phyloP scores from a whole-genome alignment of 1,140 invertebrate genomes.

The Prorops nasuta region DNA sequence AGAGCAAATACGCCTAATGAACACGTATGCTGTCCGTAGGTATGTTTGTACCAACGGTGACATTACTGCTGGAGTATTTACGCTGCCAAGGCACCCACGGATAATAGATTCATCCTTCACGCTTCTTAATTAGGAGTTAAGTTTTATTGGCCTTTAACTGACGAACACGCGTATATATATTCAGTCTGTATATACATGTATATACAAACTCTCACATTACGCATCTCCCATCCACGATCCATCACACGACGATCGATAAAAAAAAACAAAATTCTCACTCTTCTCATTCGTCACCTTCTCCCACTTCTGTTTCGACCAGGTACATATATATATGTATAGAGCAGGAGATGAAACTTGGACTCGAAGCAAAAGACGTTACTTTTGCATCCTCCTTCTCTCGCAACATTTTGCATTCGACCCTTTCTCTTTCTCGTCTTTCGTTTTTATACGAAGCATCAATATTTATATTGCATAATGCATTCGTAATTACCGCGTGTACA shows the following conservation, averaged over 20 bases:
- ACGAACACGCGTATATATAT: slow-evolving; percentile 10
- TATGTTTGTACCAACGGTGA: slow-evolving; percentile 48
- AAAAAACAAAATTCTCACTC: no score
- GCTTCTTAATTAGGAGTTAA: slow-evolving; percentile 56
- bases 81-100: slow-evolving; percentile 34
- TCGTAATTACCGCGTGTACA: slow-evolving; percentile 53
- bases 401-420: slow-evolving; percentile 48
- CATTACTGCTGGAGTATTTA: slow-evolving; percentile 46
- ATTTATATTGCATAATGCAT: slow-evolving; percentile 59
- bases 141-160: slow-evolving; percentile 53
- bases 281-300: not conserved
- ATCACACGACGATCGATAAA: no score
- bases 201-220: no score
- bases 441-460: slow-evolving; percentile 58
- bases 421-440: slow-evolving; percentile 39
- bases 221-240: no score
- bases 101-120: slow-evolving; percentile 58
- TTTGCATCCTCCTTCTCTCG: slow-evolving; percentile 27
- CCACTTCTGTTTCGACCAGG: no score
- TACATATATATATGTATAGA: no score
- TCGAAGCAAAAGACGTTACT: slow-evolving; percentile 28
- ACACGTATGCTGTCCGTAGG: slow-evolving; percentile 52
- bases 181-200: no score
- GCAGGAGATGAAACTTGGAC: no score
- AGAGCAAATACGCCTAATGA: slow-evolving; percentile 57